These are phyloP conservation scores for Avahi laniger DNA, from an alignment of 2,797 vertebrate species.

Conservation along the genomic window DNA sequence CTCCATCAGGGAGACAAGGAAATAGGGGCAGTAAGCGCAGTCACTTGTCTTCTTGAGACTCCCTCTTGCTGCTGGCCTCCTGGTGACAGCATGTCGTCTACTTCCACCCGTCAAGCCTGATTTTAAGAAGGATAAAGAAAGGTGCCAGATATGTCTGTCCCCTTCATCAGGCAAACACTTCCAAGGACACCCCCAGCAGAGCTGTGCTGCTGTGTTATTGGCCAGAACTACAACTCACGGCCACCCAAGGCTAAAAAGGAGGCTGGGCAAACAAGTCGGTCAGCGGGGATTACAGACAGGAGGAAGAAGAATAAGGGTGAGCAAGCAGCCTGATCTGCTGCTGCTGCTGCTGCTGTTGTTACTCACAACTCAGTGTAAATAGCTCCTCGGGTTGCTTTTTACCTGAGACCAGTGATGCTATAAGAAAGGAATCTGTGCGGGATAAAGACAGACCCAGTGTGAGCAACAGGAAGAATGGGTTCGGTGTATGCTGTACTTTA, in stretches of 20 bases:
- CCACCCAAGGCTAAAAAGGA: neutral
- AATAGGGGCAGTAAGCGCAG: rapidly evolving
- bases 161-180: neutral
- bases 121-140: neutral
- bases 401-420: neutral
- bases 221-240: neutral
- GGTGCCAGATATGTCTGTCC: neutral
- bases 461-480: neutral
- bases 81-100: neutral
- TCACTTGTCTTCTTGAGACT: rapidly evolving
- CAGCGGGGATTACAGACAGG: neutral
- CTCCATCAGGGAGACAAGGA: rapidly evolving
- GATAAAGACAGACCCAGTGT: neutral
- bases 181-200: neutral
- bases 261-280: neutral
- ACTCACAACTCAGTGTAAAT: neutral
- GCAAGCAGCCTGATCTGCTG: rapidly evolving
- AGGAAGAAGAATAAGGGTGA: neutral
- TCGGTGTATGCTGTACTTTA: neutral
- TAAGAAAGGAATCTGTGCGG: neutral
- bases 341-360: rapidly evolving
- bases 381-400: neutral
- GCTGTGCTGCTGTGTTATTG: neutral
- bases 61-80: neutral
- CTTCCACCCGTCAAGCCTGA: neutral